phyloP scores from a whole-genome alignment of 2,113 vertebrate genomes.

The Gadus chalcogrammus region DNA sequence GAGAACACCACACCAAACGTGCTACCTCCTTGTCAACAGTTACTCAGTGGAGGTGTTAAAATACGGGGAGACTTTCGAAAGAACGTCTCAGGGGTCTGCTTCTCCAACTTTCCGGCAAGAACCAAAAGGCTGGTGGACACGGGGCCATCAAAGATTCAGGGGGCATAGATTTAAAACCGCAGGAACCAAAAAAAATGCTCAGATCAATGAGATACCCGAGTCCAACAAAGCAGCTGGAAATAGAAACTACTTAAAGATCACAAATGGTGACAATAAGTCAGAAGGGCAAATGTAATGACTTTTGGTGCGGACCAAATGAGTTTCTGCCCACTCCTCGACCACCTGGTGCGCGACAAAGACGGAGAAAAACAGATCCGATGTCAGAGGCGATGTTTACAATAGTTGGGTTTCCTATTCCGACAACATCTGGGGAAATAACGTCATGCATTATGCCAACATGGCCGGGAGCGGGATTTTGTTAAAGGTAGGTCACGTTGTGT shows the following conservation, averaged over 20 bases:
- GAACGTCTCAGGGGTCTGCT: neutral
- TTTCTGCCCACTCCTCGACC: conserved; percentile 29
- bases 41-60: too few relatives aligned
- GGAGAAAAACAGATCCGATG: conserved; percentile 20
- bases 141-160: conserved; percentile 43
- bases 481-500: conserved; percentile 21
- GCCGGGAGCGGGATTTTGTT: conserved; percentile 20
- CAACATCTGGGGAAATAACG: conserved; percentile 50
- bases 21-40: too few relatives aligned
- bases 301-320: conserved; percentile 31
- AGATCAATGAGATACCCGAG: conserved; percentile 45
- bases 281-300: conserved; percentile 35
- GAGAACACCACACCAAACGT: too few relatives aligned
- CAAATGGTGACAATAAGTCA: conserved; percentile 22
- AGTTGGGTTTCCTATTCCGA: conserved; percentile 14
- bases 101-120: neutral
- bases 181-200: conserved; percentile 43
- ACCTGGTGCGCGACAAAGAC: conserved; percentile 21
- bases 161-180: conserved; percentile 48
- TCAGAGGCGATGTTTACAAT: conserved; percentile 41
- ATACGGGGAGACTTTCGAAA: too few relatives aligned
- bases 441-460: conserved; percentile 26
- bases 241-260: conserved; percentile 9
- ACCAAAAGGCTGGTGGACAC: conserved; percentile 9
- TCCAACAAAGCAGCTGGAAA: conserved; percentile 29